Evolutionary conservation across 2,888 invertebrate genomes (phyloP).

Genomic region (Lasius fuliginosus): DNA sequence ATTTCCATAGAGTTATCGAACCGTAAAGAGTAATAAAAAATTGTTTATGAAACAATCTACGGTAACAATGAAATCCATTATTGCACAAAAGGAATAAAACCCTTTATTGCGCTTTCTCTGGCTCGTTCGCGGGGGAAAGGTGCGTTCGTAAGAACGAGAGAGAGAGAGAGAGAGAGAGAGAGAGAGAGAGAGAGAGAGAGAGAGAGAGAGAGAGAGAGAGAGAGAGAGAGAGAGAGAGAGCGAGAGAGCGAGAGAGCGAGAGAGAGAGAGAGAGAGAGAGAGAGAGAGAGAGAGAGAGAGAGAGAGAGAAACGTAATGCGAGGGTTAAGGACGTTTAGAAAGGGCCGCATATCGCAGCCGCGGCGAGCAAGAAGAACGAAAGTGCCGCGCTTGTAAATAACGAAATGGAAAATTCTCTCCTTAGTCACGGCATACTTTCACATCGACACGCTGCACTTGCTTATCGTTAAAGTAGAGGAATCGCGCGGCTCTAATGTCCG

Average conservation of each 20-base stretch:
- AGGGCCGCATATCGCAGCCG: conserved; percentile 8
- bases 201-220: background rate
- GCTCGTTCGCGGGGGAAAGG: background rate
- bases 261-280: background rate
- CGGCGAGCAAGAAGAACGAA: conserved; percentile 52
- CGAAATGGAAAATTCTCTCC: conserved; percentile 78
- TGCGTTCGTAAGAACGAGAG: background rate
- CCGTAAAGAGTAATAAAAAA: background rate
- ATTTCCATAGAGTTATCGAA: background rate
- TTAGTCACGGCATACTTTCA: conserved; percentile 78
- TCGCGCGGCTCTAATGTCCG: conserved; percentile 5
- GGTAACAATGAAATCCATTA: background rate
- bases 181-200: background rate
- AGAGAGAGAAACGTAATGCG: background rate
- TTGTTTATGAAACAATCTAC: background rate
- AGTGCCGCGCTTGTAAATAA: conserved; percentile 67
- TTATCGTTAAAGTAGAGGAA: conserved; percentile 56
- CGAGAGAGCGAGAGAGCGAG: background rate
- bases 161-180: background rate
- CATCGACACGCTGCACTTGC: conserved; percentile 73
- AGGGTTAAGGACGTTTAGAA: conserved; percentile 42
- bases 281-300: background rate
- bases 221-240: background rate
- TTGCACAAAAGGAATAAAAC: background rate
- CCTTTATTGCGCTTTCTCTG: background rate